Percentiles rank a stretch among this genome's conserved stretches.
phyloP scores from a whole-genome alignment of 53 echinoderm and acorn worm genomes.

The Holothuria scabra region DNA sequence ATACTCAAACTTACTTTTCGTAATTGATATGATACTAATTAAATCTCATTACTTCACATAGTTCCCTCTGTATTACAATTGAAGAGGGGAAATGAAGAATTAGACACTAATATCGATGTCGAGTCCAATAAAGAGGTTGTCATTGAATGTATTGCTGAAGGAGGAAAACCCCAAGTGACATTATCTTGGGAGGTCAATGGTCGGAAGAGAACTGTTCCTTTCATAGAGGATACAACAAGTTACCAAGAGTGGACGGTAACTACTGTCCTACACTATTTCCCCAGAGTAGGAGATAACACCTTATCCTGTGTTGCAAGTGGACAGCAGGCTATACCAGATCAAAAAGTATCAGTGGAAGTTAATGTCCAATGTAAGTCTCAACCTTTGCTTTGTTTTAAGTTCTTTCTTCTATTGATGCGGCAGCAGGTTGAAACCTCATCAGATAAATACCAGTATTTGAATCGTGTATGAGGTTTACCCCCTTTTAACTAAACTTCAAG shows the following conservation, averaged over 20 bases:
- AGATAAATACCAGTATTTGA: too few relatives aligned
- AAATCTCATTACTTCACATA: background rate
- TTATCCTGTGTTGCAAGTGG: conserved; percentile 15
- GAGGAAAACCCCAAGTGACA: background rate
- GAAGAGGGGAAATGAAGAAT: background rate
- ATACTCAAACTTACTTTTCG: too few relatives aligned
- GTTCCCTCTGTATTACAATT: conserved; percentile 15
- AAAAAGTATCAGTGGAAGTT: background rate
- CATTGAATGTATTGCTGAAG: conserved; percentile 9
- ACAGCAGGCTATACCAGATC: conserved; percentile 20
- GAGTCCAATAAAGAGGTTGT: background rate
- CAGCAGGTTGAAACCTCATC: too few relatives aligned
- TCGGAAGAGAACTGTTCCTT: background rate
- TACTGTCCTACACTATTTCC: conserved; percentile 8
- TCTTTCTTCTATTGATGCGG: too few relatives aligned
- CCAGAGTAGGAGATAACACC: background rate
- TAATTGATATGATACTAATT: too few relatives aligned
- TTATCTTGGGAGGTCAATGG: conserved; percentile 14
- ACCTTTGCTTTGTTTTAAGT: too few relatives aligned
- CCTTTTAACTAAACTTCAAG: too few relatives aligned
- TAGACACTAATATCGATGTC: background rate
- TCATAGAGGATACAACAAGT: background rate
- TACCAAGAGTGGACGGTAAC: background rate
- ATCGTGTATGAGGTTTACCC: too few relatives aligned
- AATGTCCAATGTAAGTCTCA: conserved; percentile 25